phyloP scores from a whole-genome alignment of 2,113 vertebrate genomes.

The Phylloscopus trochiloides region DNA sequence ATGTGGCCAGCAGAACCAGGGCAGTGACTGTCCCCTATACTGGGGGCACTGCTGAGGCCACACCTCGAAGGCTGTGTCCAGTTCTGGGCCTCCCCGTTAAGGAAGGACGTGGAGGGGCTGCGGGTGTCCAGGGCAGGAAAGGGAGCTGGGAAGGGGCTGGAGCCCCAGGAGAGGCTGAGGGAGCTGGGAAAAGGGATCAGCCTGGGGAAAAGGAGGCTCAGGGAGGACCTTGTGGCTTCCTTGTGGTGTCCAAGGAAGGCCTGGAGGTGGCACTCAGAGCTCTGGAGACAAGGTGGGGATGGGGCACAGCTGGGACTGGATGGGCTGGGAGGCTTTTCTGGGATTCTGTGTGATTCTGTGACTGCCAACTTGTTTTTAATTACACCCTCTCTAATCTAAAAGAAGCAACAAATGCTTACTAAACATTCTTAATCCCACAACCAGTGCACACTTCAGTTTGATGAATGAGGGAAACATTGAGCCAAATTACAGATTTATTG shows the following conservation, averaged over 20 bases:
- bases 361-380: neutral
- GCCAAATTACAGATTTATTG: neutral
- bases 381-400: neutral
- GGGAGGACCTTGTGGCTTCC: neutral
- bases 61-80: rapidly evolving
- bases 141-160: neutral
- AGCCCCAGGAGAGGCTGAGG: neutral
- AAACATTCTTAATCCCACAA: neutral
- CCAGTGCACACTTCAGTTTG: neutral
- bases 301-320: rapidly evolving
- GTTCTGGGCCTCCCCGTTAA: neutral
- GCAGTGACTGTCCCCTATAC: neutral
- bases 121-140: rapidly evolving
- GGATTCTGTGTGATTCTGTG: neutral
- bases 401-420: neutral
- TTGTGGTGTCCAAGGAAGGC: neutral
- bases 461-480: neutral
- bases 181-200: neutral
- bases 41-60: neutral
- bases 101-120: neutral
- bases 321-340: neutral
- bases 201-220: neutral
- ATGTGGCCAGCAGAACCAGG: neutral
- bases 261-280: neutral
- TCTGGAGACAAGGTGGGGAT: neutral